Evolutionary conservation across 2,888 invertebrate species (phyloP), one percentile per base, ranked within the genome.

Genomic region (Platynereis dumerilii): DNA sequence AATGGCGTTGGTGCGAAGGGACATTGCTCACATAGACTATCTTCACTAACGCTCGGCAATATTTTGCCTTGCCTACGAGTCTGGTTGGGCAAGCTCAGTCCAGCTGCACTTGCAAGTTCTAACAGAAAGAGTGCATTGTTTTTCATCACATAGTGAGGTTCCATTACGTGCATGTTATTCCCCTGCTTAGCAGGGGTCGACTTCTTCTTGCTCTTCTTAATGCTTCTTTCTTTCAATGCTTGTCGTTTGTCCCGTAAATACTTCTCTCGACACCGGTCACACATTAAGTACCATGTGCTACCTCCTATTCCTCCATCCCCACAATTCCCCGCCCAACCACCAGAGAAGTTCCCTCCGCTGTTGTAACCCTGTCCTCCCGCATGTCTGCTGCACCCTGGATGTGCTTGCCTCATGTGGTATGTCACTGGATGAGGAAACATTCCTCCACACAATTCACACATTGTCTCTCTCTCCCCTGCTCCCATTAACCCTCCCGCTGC

Each of bases 41-140:
- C 72, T 57, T 81, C 81, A 59, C 75, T 75, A 17, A 81, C 81
- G 68, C 80, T 80, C 0, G 81, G 81, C 56, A 81, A 72, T 58
- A 75, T 72, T 17, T 75, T 67, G 57, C 78, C 80, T n/a, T 72
- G 66, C 3, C 71, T 67, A 39, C 64, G 69, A 22, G 45, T 28
- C 65, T 59, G 48, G 60, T 72, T 72, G 10, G 82, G 81, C 2
- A 80, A 67, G 45, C 78, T 84, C 1, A 86, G 76, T 0, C 88
- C 88, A 2, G 90, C 89, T 0, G 92, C 89, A 69, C 93, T 92
- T 0, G 93, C 92, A 61, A 97, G 84, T 80, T 96, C 96, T 66
- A 98, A 86, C 15, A 98, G 85, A 81, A 97, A 98, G 83, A 94
- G 89, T 0, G 98, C 96, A 82, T 98, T 98, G 80, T 94, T 94